Evolutionary conservation across 2,888 invertebrate genomes (phyloP).

Genomic region (Ectropis crepuscularia): DNA sequence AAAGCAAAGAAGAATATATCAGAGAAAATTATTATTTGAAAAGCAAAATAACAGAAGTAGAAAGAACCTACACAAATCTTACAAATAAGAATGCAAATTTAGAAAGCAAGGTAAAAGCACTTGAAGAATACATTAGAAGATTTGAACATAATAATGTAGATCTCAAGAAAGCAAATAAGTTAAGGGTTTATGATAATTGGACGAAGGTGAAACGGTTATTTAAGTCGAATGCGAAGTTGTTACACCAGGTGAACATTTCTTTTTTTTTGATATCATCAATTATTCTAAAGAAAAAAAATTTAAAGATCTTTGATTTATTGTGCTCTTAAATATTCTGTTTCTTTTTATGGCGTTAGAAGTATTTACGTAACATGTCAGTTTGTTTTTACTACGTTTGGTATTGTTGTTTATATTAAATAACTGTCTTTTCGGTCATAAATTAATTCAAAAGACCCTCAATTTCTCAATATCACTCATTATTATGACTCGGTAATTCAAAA

Average conservation of each 20-base stretch:
- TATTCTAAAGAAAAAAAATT: too few relatives aligned
- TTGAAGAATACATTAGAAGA: slow-evolving; percentile 6
- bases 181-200: slow-evolving; percentile 9
- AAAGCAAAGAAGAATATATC: not conserved
- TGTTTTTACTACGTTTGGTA: too few relatives aligned
- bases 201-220: slow-evolving; percentile 26
- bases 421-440: too few relatives aligned
- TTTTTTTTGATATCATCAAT: too few relatives aligned
- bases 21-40: slow-evolving; percentile 1
- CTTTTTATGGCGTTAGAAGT: too few relatives aligned
- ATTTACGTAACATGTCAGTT: too few relatives aligned
- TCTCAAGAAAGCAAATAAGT: not conserved
- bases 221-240: not conserved
- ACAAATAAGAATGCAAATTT: not conserved
- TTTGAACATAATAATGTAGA: not conserved
- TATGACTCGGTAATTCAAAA: too few relatives aligned
- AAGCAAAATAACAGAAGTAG: slow-evolving; percentile 8
- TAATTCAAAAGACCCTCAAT: too few relatives aligned
- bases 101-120: not conserved
- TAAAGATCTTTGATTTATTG: too few relatives aligned
- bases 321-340: too few relatives aligned
- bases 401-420: too few relatives aligned
- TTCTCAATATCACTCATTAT: too few relatives aligned
- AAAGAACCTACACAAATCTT: not conserved
- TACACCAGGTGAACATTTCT: slow-evolving; percentile 17